Evolutionary conservation across 2,888 invertebrate genomes (phyloP).

Genomic region (Pseudoips prasinana): DNA sequence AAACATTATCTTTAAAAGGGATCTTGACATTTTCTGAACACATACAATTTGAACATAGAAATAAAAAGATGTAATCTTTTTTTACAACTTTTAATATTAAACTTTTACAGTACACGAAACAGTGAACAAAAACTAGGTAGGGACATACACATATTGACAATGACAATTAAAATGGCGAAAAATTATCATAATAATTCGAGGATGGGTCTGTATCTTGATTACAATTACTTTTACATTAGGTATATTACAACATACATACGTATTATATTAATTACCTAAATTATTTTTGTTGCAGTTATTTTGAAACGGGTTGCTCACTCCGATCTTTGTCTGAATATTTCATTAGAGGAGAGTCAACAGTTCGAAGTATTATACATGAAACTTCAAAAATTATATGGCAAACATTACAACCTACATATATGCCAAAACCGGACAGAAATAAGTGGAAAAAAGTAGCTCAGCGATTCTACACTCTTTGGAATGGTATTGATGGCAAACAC

Average conservation of each 20-base stretch:
- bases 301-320: slow-evolving; percentile 13
- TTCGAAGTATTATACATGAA: slow-evolving; percentile 15
- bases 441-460: slow-evolving; percentile 21
- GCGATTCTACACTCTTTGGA: slow-evolving; percentile 22
- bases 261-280: slow-evolving; percentile 3
- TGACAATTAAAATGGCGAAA: no score
- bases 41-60: no score
- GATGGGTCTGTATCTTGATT: no score
- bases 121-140: no score
- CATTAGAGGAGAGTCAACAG: slow-evolving; percentile 10
- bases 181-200: no score
- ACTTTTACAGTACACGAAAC: no score
- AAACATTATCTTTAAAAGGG: no score
- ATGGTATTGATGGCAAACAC: slow-evolving; percentile 30
- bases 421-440: slow-evolving; percentile 15
- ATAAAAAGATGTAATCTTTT: no score
- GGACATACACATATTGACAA: no score
- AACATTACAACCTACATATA: slow-evolving; percentile 17
- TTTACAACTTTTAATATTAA: no score
- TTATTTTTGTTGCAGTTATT: slow-evolving; percentile 9
- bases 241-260: no score
- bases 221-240: not conserved
- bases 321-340: slow-evolving; percentile 11
- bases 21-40: no score
- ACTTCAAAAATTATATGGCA: slow-evolving; percentile 17